Conservation (phyloP, 1,140 invertebrate species). For the Alviniconcha marisindica region DNA sequence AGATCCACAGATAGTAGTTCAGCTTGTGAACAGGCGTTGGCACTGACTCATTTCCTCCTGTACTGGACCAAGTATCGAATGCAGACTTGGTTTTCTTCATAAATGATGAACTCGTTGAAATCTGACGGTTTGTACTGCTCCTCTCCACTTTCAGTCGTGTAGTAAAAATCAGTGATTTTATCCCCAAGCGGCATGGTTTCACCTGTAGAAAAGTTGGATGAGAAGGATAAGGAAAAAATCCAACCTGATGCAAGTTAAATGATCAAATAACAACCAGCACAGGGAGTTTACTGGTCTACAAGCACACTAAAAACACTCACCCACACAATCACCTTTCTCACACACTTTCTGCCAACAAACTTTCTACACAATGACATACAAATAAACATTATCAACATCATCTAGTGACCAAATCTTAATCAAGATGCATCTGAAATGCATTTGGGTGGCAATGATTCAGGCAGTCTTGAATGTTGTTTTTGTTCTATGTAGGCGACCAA, state of each 20-base stretch:
- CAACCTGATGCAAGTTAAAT: background rate
- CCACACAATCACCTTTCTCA: no score
- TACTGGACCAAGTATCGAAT: conserved; percentile 70
- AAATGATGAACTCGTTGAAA: conserved; percentile 75
- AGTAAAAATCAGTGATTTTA: background rate
- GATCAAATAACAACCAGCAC: background rate
- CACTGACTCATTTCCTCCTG: no score
- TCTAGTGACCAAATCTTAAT: no score
- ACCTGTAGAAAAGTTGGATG: conserved; percentile 9
- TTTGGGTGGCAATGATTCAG: no score
- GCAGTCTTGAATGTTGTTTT: no score
- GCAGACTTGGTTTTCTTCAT: conserved; percentile 71
- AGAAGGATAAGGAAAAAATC: background rate
- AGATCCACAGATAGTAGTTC: no score
- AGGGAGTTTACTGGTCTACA: background rate
- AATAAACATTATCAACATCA: no score
- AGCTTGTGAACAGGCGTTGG: no score
- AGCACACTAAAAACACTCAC: background rate
- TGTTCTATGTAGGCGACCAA: no score
- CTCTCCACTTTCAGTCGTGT: background rate
- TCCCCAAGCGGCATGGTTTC: conserved; percentile 7
- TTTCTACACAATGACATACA: background rate
- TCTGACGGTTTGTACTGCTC: background rate
- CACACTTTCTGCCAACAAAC: background rate
- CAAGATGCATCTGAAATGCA: no score